Percentiles rank a stretch among this genome's conserved stretches.
These are phyloP conservation scores for Plectropomus leopardus DNA, from an alignment of 2,113 vertebrate species.

Conservation along the genomic window DNA sequence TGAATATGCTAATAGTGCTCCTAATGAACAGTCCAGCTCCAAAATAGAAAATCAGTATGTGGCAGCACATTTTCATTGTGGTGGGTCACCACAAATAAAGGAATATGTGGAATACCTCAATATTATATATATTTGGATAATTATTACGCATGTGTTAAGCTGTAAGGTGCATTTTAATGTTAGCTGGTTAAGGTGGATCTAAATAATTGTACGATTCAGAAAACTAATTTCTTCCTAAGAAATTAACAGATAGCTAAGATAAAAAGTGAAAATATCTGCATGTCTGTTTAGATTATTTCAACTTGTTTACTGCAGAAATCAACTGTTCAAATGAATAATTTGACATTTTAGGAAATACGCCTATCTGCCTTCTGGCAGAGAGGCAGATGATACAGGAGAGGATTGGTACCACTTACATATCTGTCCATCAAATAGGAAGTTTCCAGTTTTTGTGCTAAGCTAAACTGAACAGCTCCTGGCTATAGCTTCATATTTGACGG, in stretches of 20 bases:
- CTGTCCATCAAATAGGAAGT: not conserved
- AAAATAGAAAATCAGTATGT: too few species aligned
- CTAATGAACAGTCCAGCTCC: too few species aligned
- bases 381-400: not conserved
- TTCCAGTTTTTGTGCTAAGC: not conserved
- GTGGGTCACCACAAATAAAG: too few species aligned
- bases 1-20: too few species aligned
- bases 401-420: not conserved
- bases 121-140: not conserved
- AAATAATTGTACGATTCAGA: not conserved
- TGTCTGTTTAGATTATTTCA: not conserved
- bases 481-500: constrained; percentile 5
- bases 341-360: not conserved
- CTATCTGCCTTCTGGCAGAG: not conserved
- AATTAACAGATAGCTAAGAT: too few species aligned
- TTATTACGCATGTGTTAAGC: not conserved
- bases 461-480: constrained; percentile 14
- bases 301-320: not conserved
- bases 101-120: too few species aligned
- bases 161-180: not conserved
- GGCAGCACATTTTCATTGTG: too few species aligned
- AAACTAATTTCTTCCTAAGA: not conserved
- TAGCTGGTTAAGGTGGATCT: not conserved
- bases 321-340: not conserved
- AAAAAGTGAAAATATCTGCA: not conserved